phyloP scores from a whole-genome alignment of 2,888 invertebrate species.

The Lymantria dispar region DNA sequence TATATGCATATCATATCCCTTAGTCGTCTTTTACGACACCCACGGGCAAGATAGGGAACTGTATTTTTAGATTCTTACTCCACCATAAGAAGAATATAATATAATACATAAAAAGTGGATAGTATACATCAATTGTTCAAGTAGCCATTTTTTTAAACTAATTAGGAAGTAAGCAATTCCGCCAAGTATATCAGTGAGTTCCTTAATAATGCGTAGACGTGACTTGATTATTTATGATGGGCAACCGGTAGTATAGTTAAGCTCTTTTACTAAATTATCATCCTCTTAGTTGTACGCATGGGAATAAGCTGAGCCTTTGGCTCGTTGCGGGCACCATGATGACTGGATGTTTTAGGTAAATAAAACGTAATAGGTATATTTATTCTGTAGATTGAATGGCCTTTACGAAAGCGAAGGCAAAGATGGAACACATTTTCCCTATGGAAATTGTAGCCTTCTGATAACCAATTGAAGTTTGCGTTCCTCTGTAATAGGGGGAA shows the following conservation, averaged over 20 bases:
- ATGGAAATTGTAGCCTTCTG: no score
- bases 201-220: conserved; percentile 3
- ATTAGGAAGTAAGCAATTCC: conserved; percentile 29
- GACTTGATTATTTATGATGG: conserved; percentile 6
- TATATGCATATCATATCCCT: no score
- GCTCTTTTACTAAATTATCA: conserved; percentile 1
- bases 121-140: not conserved
- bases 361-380: not conserved
- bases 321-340: not conserved
- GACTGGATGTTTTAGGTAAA: not conserved
- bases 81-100: no score
- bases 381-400: no score
- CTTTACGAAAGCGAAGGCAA: no score
- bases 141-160: conserved; percentile 6
- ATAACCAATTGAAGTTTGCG: no score
- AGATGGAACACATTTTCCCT: no score
- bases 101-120: no score
- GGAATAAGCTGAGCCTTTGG: not conserved
- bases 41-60: no score
- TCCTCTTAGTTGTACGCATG: not conserved
- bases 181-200: conserved; percentile 11
- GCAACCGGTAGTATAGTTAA: not conserved
- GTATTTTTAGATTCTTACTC: no score
- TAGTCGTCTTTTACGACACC: no score
- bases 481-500: no score